Base-by-base conservation (phyloP, 2,888 invertebrate species). In the Bembecia ichneumoniformis region DNA sequence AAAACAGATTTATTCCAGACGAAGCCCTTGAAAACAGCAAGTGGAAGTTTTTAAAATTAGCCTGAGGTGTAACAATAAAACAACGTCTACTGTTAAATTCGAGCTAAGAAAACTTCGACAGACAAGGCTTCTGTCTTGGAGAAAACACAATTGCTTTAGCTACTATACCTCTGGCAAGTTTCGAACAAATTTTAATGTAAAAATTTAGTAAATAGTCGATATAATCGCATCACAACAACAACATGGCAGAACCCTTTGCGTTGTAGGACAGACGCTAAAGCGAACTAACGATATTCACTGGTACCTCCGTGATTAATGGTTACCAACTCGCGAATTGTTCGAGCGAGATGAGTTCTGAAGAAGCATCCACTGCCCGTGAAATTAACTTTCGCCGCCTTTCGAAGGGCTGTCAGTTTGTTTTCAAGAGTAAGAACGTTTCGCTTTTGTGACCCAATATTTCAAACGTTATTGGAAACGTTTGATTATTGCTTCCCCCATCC, bases 351-450 rank as follows among this genome's bases (percentile, higher is more conserved):
- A 79, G 75, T 77, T 78, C 77, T 71, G 74, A 77, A 77, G 79
- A 72, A 77, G 80, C 74, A 79, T 76, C 77, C 82, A 80, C 75
- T 74, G 73, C 66, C 82, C 82, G 84, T 84, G 82, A 84, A 84
- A 84, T 84, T 84, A 82, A 82, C 82, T 84, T 82, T 81, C 76
- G 72, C 72, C 71, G 77, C 77, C 72, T 75, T 70, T 66, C 69
- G 66, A 73, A 68, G 62, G 66, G 66, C 70, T 68, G 75, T 78
- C 79, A 78, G 73, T 80, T 78, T 75, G 73, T 76, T 78, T 77
- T 72, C 70, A 61, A 58, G 64, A 71, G 62, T 65, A 51, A 52
- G 52, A 53, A 61, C 69, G 66, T 69, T 71, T 71, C 66, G 67
- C 65, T 67, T 74, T 74, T 74, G 62, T 59, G 60, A 59, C 59